Conservation (phyloP, 2,888 invertebrate genomes). For the Hartigia nigra region DNA sequence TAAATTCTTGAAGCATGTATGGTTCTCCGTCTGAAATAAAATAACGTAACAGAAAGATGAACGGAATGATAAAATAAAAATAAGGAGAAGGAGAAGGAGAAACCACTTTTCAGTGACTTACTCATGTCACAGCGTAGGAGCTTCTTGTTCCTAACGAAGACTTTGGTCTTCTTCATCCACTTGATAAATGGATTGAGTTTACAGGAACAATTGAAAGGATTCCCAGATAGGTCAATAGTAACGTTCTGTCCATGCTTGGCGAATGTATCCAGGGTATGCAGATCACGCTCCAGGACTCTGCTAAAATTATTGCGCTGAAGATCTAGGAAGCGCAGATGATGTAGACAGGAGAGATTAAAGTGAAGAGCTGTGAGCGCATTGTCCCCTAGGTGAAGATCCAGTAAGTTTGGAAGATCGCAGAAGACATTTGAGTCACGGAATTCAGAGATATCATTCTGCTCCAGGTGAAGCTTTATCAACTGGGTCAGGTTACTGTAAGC, state of each 20-base stretch:
- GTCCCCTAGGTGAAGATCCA: conserved; percentile 78
- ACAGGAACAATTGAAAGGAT: conserved; percentile 79
- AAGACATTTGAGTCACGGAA: conserved; percentile 76
- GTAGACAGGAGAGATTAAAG: conserved; percentile 76
- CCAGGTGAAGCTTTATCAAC: conserved; percentile 78
- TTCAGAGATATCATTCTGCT: conserved; percentile 79
- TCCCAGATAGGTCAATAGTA: conserved; percentile 73
- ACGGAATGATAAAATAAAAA: neutral
- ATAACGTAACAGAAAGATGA: neutral
- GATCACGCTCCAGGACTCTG: conserved; percentile 66
- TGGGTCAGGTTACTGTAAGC: conserved; percentile 70
- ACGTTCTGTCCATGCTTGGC: conserved; percentile 67
- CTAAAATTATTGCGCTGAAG: conserved; percentile 75
- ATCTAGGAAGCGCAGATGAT: conserved; percentile 75
- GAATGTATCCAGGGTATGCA: conserved; percentile 70
- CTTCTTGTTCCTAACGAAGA: conserved; percentile 71
- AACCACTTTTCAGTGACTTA: conserved; percentile 30
- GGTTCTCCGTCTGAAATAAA: conserved; percentile 11
- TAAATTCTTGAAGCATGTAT: conserved; percentile 45
- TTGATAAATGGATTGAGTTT: conserved; percentile 71
- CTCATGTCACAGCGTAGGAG: conserved; percentile 68
- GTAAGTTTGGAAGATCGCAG: conserved; percentile 75
- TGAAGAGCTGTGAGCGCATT: conserved; percentile 73
- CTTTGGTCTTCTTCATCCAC: conserved; percentile 74
- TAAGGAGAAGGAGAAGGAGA: neutral